Evolutionary conservation across 2,113 vertebrate genomes (phyloP), one percentile per base, ranked within the genome.

Genomic region (Centrocercus urophasianus): DNA sequence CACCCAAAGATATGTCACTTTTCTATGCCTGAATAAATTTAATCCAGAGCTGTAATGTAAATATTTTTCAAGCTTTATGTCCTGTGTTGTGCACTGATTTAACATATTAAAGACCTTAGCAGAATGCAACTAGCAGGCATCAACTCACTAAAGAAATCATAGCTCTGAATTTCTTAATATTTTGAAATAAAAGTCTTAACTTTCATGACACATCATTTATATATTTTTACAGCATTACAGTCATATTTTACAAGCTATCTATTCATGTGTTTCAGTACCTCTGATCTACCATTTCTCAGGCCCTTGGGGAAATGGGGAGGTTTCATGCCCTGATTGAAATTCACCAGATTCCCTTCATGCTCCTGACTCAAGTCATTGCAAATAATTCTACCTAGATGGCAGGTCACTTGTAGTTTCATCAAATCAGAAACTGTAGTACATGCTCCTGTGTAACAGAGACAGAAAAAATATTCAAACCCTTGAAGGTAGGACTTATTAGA

Each of bases 11-110:
- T 57, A 72, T 18, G 50, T 73, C 72, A 85, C 11, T 43, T 86
- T 95, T 92, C 74, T 87, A 34, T 74, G 20, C 38, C n/a, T 60
- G 48, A 83, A 38, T 24, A 83, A 61, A 79, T 84, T 85, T 80
- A 90, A 38, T 59, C 30, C 82, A 91, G 79, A 86, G 12, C 59
- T 86, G 70, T 66, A 92, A 95, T 65, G 36, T 80, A 90, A 95
- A 85, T 83, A 87, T 92, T 96, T 94, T 61, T 14, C 45, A 61
- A 93, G 13, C 24, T 92, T 84, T 80, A 74, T 74, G 60, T 60
- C 42, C 60, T n/a, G 13, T 60, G 25, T 57, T 94, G 13, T 48
- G 56, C 74, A 74, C 25, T 92, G 71, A 71, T 74, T 22, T 56
- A 89, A 87, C 52, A 17, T 54, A 54, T 87, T 78, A 71, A 89